Conservation (phyloP, 2,888 invertebrate genomes). For the Dioctria linearis region DNA sequence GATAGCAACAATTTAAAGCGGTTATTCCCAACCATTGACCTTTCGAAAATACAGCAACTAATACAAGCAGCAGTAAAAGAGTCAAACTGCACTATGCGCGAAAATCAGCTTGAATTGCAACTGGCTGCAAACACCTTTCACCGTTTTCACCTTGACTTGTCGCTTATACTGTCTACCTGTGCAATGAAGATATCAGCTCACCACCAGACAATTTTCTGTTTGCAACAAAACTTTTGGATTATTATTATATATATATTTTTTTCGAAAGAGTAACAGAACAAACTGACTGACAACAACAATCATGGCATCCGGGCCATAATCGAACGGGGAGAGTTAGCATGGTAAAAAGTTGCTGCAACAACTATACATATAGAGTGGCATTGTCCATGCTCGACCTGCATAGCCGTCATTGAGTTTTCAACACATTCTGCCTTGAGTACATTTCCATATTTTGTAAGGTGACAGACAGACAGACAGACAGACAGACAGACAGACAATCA, state of each 20-base stretch:
- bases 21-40: conserved; percentile 48
- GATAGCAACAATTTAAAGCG: neutral
- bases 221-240: conserved; percentile 42
- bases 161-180: conserved; percentile 29
- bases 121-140: conserved; percentile 40
- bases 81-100: neutral
- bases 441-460: conserved; percentile 45
- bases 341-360: neutral
- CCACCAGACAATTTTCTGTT: conserved; percentile 34
- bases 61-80: neutral
- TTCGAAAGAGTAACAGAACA: neutral
- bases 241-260: neutral
- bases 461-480: conserved; percentile 40
- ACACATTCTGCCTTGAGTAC: conserved; percentile 12
- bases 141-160: conserved; percentile 53
- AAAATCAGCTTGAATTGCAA: neutral
- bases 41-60: conserved; percentile 16
- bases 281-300: conserved; percentile 25
- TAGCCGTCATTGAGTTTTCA: neutral
- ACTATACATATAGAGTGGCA: conserved; percentile 3
- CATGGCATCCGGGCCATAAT: conserved; percentile 41
- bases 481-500: too few relatives aligned
- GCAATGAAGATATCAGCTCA: conserved; percentile 44
- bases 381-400: conserved; percentile 25
- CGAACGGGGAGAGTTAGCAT: conserved; percentile 16